Evolutionary conservation across 2,113 vertebrate genomes (phyloP).

Genomic region (Fregetta grallaria): DNA sequence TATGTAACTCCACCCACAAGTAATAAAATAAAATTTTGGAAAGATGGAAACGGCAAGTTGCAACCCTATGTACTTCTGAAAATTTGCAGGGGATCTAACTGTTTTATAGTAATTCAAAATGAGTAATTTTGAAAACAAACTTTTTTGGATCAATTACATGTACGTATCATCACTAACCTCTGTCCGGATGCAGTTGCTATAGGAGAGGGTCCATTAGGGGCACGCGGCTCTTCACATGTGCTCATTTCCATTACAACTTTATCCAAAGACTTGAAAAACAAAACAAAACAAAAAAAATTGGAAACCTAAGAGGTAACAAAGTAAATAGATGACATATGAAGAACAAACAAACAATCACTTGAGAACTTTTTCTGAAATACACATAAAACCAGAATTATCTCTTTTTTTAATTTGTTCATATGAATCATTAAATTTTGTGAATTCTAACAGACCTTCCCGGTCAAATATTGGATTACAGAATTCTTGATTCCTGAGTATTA

Average conservation of each 20-base stretch:
- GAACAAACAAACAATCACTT: not conserved
- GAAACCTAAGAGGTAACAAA: not conserved
- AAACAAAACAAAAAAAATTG: not conserved
- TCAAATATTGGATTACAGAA: not conserved
- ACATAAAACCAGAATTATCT: not conserved
- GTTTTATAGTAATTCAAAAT: not conserved
- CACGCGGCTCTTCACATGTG: constrained; percentile 95
- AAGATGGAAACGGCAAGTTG: not conserved
- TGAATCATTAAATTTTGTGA: not conserved
- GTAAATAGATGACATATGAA: not conserved
- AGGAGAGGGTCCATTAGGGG: constrained; percentile 94
- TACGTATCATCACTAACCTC: constrained; percentile 76
- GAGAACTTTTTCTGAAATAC: not conserved
- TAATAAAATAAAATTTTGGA: not conserved
- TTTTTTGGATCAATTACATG: not conserved
- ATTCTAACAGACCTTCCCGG: not conserved
- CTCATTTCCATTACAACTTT: constrained; percentile 99
- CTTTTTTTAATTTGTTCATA: not conserved
- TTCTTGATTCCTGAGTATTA: not conserved
- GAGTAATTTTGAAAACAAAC: not conserved
- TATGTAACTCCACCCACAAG: not conserved
- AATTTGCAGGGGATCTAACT: not conserved
- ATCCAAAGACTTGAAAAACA: constrained; percentile 86
- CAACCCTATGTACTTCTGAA: not conserved
- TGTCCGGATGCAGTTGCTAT: constrained; percentile 97